phyloP scores from a whole-genome alignment of 2,797 vertebrate species.

The Tachyglossus aculeatus region DNA sequence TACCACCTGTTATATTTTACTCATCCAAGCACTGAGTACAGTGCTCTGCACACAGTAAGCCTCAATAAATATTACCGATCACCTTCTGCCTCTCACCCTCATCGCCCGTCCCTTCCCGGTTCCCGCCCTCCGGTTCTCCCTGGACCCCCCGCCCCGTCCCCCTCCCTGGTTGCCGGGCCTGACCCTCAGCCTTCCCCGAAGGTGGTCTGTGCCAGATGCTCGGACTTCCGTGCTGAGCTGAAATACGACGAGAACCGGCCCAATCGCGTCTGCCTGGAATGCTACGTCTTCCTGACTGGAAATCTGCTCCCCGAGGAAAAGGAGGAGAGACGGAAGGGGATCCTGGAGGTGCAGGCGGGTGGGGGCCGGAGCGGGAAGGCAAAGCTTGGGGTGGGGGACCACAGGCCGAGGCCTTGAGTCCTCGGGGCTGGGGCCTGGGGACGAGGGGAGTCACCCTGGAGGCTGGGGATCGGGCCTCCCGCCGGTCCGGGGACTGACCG shows the following conservation, averaged over 20 bases:
- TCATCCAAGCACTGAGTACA: no score
- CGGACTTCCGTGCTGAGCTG: conserved; percentile 81
- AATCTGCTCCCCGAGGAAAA: conserved; percentile 56
- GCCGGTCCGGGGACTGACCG: neutral
- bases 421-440: neutral
- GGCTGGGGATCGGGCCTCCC: neutral
- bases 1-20: no score
- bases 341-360: conserved; percentile 76
- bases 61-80: no score
- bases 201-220: conserved; percentile 92
- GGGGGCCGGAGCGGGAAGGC: neutral
- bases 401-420: neutral
- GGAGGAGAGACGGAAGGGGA: conserved; percentile 72
- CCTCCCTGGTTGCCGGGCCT: neutral
- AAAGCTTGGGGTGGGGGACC: neutral
- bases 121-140: no score
- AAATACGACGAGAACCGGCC: conserved; percentile 81
- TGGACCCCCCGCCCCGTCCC: neutral
- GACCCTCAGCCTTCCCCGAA: conserved; percentile 51
- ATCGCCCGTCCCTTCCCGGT: no score
- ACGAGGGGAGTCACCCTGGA: no score
- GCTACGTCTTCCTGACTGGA: conserved; percentile 78
- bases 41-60: no score
- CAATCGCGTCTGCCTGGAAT: conserved; percentile 85
- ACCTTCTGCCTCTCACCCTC: neutral